Evolutionary conservation across 2,888 invertebrate genomes (phyloP).

Genomic region (Macaria notata): DNA sequence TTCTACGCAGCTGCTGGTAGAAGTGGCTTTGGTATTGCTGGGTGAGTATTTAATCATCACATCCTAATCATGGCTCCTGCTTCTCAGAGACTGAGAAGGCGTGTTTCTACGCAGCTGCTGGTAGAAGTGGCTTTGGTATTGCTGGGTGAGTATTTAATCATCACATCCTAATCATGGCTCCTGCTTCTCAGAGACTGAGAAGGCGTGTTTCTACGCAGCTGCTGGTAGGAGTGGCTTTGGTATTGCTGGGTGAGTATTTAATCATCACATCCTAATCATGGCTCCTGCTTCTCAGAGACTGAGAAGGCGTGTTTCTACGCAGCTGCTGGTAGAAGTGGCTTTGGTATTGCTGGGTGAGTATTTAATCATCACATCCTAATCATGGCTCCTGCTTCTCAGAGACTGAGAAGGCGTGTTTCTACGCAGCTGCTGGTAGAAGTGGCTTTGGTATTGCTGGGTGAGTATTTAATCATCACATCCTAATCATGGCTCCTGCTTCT

Average conservation of each 20-base stretch:
- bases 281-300: conserved; percentile 79
- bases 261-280: conserved; percentile 12
- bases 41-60: conserved; percentile 4
- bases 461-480: too few relatives aligned
- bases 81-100: conserved; percentile 82
- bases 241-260: conserved; percentile 24
- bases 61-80: conserved; percentile 52
- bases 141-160: conserved; percentile 16
- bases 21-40: conserved; percentile 34
- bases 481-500: conserved; percentile 68
- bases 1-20: conserved; percentile 27
- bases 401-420: conserved; percentile 74
- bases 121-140: conserved; percentile 32
- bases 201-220: conserved; percentile 55
- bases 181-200: conserved; percentile 82
- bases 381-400: conserved; percentile 79
- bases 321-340: conserved; percentile 20
- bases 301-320: conserved; percentile 68
- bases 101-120: conserved; percentile 41
- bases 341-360: conserved; percentile 31
- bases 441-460: conserved; percentile 35
- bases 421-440: conserved; percentile 15
- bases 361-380: too few relatives aligned
- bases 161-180: conserved; percentile 36
- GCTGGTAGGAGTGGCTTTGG: conserved; percentile 28